These are phyloP conservation scores for Clepsis dumicolana DNA, from an alignment of 2,888 invertebrate species.

Conservation along the genomic window DNA sequence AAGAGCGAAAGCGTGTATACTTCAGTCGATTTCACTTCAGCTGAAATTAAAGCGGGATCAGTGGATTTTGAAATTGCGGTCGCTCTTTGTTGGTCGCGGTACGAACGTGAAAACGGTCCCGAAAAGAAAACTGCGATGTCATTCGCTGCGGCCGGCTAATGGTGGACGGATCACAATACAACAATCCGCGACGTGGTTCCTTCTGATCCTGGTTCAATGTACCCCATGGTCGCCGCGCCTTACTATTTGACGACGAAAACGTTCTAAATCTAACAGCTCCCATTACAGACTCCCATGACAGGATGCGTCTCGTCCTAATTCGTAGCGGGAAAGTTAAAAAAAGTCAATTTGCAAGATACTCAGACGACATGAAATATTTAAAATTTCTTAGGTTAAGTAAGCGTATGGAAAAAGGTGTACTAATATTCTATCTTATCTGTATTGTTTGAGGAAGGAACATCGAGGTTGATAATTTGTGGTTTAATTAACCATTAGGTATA, in stretches of 20 bases:
- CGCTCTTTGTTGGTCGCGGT: constrained; percentile 58
- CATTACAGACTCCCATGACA: not conserved
- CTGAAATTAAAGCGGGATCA: constrained; percentile 77
- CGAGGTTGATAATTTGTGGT: too few relatives aligned
- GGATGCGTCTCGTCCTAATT: not conserved
- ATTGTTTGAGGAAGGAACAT: not conserved
- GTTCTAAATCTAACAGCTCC: not conserved
- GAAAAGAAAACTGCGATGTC: constrained; percentile 49
- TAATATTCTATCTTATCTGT: not conserved
- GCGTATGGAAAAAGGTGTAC: not conserved
- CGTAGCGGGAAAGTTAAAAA: not conserved
- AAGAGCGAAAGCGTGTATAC: constrained; percentile 81
- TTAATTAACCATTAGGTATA: too few relatives aligned
- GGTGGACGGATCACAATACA: constrained; percentile 47
- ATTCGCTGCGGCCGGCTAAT: constrained; percentile 46
- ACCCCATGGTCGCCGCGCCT: not conserved
- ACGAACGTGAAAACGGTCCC: constrained; percentile 52
- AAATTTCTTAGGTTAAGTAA: not conserved
- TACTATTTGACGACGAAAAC: not conserved
- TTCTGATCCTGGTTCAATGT: constrained; percentile 30
- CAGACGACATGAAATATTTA: constrained; percentile 1
- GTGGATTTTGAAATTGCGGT: constrained; percentile 66
- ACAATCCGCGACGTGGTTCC: constrained; percentile 38
- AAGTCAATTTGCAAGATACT: constrained; percentile 5
- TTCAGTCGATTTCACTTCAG: constrained; percentile 76